A percentile compares a stretch with the other conserved stretches of the same genome.
These are phyloP conservation scores for Pardosa pseudoannulata DNA, from an alignment of 2,888 invertebrate species.

Conservation along the genomic window DNA sequence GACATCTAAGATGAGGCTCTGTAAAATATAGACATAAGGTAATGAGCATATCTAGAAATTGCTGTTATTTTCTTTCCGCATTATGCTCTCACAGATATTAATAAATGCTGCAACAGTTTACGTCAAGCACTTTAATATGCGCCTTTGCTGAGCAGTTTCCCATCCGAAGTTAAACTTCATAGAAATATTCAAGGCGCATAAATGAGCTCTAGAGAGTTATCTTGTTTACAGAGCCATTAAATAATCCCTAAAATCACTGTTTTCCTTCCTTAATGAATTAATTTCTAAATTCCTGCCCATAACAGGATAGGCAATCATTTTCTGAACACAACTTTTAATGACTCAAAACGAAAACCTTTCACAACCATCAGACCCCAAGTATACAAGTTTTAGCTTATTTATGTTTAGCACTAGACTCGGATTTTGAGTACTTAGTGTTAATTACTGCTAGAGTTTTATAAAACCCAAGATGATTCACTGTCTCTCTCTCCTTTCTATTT, in stretches of 20 bases:
- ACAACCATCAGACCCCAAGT: neutral
- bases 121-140: no score
- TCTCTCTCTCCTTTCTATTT: constrained; percentile 21
- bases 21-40: no score
- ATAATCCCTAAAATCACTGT: neutral
- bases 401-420: neutral
- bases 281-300: neutral
- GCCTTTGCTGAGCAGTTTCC: neutral
- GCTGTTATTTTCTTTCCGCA: no score
- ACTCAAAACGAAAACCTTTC: neutral
- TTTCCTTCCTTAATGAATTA: neutral
- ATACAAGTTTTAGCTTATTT: neutral
- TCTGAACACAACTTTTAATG: neutral
- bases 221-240: neutral
- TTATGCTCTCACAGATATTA: no score
- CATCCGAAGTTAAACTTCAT: neutral
- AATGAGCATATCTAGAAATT: no score
- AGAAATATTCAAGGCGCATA: neutral
- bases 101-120: no score
- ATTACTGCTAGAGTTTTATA: constrained; percentile 44
- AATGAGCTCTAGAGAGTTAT: neutral
- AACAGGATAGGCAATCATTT: neutral
- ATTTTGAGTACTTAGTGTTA: constrained; percentile 12
- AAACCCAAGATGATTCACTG: constrained; percentile 5
- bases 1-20: no score